phyloP scores from a whole-genome alignment of 2,113 vertebrate genomes.

The Antechinus flavipes region DNA sequence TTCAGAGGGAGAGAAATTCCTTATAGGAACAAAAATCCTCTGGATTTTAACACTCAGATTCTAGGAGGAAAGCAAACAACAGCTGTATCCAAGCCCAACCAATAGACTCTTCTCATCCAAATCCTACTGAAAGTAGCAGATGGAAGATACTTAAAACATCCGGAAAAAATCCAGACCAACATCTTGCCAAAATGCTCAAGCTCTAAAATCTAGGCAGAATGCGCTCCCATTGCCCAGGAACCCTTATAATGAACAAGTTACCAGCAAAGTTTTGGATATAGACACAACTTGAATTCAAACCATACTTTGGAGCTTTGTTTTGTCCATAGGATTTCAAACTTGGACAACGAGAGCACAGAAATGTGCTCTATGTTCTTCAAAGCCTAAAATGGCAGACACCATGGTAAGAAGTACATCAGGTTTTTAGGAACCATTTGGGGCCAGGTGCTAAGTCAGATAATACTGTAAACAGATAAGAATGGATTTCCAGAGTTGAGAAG shows the following conservation, averaged over 20 bases:
- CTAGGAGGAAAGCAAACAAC: neutral
- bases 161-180: neutral
- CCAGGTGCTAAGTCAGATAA: neutral
- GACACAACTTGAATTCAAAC: accelerated
- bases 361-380: neutral
- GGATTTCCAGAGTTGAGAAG: neutral
- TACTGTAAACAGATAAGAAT: neutral
- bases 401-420: neutral
- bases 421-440: neutral
- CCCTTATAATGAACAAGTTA: neutral
- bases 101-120: neutral
- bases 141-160: neutral
- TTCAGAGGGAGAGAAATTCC: neutral
- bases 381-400: neutral
- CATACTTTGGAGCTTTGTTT: neutral
- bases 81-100: no score
- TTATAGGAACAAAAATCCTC: neutral
- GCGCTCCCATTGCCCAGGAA: neutral
- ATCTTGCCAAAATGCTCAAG: neutral
- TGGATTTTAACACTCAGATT: neutral
- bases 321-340: neutral
- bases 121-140: neutral
- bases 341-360: neutral
- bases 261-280: neutral
- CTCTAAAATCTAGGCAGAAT: neutral